Base-by-base conservation (phyloP, 1,140 invertebrate genomes). In the Zophobas atratus region DNA sequence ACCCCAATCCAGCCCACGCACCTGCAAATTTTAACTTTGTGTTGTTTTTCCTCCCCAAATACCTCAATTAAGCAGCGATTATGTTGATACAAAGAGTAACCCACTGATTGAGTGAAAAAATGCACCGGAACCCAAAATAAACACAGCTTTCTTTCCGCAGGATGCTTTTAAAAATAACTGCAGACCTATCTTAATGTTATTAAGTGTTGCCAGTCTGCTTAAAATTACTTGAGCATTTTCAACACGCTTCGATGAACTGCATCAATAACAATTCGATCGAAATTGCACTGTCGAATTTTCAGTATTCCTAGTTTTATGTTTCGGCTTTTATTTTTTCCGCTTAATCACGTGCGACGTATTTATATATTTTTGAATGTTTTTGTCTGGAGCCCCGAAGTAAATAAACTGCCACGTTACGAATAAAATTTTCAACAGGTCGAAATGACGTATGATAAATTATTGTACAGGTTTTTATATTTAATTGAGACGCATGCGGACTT, bases 371-470 rank as follows among this genome's bases (percentile, higher is more conserved):
- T 51, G 49, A 51, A 6, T 6, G 3, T 51, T 51, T 67, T 67
- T 43, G 55, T 67, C 36, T 63, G 36, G 49, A 63, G 36, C 36
- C 39, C 33, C n/a, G 60, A 43, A 35, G 20, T 67, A 67, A 67
- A 67, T 46, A 67, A 67, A 39, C n/a, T 41, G 60, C 43, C 43
- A 43, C 60, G 60, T 38, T 8, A 1, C 1, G 1, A 67, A 43
- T 67, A 67, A 67, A 67, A 67, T 67, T 67, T 60, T 67, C 60
- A 43, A 20, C 60, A 67, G 39, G 5, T 67, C 60, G 2, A 41
- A 32, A 63, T 63, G 57, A 67, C 60, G 60, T 41, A 39, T 20
- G 43, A 3, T 4, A 46, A 51, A 51, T 51, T 51, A 20, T 46
- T 38, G 1, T 60, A 60, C 3, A 20, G 20, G 2, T 57, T 67